Percentiles rank a stretch among this genome's conserved stretches.
Conservation (phyloP, 1,140 invertebrate genomes). For the Triops longicaudatus region DNA sequence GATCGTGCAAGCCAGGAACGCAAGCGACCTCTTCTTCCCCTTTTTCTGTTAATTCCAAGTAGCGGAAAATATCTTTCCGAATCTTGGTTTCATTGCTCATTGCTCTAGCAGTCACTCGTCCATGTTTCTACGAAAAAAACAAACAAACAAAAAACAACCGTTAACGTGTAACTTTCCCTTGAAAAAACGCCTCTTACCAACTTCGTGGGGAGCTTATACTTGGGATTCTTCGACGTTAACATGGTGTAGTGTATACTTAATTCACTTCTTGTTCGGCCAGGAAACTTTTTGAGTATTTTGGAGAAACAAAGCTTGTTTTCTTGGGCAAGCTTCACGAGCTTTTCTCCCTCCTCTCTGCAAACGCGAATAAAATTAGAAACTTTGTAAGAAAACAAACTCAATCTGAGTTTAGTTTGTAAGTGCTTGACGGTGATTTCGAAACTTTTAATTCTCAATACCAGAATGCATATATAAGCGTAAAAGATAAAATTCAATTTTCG, state of each 20-base stretch:
- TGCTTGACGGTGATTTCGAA: background rate
- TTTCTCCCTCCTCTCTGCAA: slow-evolving; percentile 21
- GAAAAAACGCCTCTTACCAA: background rate
- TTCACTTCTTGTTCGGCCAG: slow-evolving; percentile 21
- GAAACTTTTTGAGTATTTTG: slow-evolving; percentile 17
- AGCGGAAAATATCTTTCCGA: background rate
- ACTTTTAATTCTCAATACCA: background rate
- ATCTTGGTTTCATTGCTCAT: background rate
- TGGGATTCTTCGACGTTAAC: background rate
- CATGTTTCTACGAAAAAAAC: background rate
- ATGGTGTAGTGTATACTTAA: background rate
- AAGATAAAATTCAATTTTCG: no score
- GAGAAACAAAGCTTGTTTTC: background rate
- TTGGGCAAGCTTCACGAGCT: background rate
- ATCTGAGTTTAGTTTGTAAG: no score
- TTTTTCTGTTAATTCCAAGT: background rate
- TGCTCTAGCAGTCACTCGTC: background rate
- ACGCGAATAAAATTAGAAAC: background rate
- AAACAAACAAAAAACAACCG: background rate
- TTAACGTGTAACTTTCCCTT: background rate
- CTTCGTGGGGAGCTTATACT: background rate
- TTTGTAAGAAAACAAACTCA: background rate
- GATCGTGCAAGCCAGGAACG: background rate
- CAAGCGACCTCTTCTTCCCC: background rate
- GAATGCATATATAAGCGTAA: background rate